These are phyloP conservation scores for Cyaniris semiargus DNA, from an alignment of 2,888 invertebrate species.

Conservation along the genomic window DNA sequence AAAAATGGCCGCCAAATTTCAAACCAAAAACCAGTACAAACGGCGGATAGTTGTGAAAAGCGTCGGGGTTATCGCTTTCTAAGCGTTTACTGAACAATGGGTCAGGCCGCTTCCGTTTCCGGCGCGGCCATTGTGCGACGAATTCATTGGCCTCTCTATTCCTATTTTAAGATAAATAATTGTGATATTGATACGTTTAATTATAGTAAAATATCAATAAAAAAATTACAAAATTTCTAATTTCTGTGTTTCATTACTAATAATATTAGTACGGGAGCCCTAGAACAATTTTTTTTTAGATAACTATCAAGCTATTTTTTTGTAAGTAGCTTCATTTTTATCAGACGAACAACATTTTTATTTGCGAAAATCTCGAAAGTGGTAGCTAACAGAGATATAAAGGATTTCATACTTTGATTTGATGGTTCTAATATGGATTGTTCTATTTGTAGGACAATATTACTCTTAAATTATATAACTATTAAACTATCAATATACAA, in stretches of 20 bases:
- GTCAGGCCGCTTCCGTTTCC: conserved; percentile 61
- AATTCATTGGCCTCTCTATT: conserved; percentile 46
- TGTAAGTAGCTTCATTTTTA: no score
- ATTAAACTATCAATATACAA: no score
- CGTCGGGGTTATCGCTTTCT: conserved; percentile 42
- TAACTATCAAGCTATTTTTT: no score
- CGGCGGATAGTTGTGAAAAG: conserved; percentile 16
- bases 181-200: conserved; percentile 70
- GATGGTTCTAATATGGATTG: no score
- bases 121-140: conserved; percentile 51
- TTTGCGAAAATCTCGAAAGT: no score
- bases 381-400: no score
- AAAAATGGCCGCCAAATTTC: conserved; percentile 22
- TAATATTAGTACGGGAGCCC: no score
- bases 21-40: conserved; percentile 29
- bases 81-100: conserved; percentile 41
- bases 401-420: no score
- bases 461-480: no score
- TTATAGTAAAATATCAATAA: conserved; percentile 73
- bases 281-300: no score
- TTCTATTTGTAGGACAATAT: no score
- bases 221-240: conserved; percentile 75
- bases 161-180: conserved; percentile 64
- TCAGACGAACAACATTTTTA: no score
- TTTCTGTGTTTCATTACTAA: conserved; percentile 31